A percentile compares a stretch with the other conserved stretches of the same genome.
Conservation (phyloP, 2,113 vertebrate genomes). For the Athene cunicularia region DNA sequence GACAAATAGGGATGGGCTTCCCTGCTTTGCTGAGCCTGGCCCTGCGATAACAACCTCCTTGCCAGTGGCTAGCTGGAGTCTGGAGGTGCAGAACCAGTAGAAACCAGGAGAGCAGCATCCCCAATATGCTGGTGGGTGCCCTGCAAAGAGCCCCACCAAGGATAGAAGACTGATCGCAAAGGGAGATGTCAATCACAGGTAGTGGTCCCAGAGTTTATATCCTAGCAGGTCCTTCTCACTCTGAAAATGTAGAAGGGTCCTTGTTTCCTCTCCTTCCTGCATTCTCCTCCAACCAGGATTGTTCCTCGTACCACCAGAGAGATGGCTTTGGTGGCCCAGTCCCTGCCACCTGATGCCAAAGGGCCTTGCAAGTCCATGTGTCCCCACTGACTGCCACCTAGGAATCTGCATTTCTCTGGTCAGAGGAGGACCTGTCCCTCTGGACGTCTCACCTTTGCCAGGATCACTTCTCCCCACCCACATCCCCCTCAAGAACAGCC, state of each 20-base stretch:
- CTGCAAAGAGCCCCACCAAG: background rate
- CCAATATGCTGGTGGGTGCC: rapidly evolving
- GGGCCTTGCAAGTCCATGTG: rapidly evolving
- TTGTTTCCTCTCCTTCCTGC: background rate
- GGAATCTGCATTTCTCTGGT: background rate
- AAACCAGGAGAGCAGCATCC: rapidly evolving
- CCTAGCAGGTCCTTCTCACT: background rate
- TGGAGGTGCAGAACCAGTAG: rapidly evolving
- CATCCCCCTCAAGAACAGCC: background rate
- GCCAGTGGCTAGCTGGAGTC: background rate
- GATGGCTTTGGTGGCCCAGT: background rate
- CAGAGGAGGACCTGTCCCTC: background rate
- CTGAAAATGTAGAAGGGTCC: background rate
- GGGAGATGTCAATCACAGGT: background rate
- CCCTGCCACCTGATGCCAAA: background rate
- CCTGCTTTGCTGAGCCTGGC: background rate
- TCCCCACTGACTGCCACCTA: background rate
- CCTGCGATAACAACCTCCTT: background rate
- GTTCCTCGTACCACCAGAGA: background rate
- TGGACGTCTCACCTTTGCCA: background rate
- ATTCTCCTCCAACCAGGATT: background rate
- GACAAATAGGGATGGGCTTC: constrained; percentile 26
- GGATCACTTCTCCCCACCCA: background rate
- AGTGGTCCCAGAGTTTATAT: background rate
- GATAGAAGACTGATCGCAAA: rapidly evolving